phyloP scores from a whole-genome alignment of 2,888 invertebrate species.

The Eledone cirrhosa region DNA sequence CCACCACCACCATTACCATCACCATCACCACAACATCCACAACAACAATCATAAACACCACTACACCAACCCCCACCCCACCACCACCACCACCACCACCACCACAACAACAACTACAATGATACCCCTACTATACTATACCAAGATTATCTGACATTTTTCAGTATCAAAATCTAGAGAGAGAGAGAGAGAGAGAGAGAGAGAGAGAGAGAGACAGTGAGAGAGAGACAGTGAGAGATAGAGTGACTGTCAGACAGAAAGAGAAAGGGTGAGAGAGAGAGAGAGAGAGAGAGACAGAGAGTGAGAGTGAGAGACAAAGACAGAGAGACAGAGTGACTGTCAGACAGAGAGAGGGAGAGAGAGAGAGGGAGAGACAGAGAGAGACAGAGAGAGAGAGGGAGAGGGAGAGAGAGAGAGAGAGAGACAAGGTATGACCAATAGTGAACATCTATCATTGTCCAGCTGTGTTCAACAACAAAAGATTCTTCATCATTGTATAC shows the following conservation, averaged over 20 bases:
- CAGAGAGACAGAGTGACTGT: not conserved
- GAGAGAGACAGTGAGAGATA: not conserved
- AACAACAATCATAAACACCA: too few relatives aligned
- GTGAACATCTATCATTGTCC: too few relatives aligned
- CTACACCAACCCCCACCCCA: too few relatives aligned
- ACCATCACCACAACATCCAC: too few relatives aligned
- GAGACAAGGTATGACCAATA: conserved; percentile 16
- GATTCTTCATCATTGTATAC: too few relatives aligned
- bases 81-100: too few relatives aligned
- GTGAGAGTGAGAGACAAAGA: not conserved
- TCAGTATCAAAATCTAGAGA: not conserved
- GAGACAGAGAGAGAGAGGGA: conserved; percentile 17
- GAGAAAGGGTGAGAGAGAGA: not conserved
- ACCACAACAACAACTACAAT: too few relatives aligned
- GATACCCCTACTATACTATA: too few relatives aligned
- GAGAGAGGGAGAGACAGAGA: not conserved
- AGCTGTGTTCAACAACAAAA: too few relatives aligned
- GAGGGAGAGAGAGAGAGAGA: conserved; percentile 29
- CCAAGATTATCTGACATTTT: too few relatives aligned
- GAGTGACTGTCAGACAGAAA: not conserved
- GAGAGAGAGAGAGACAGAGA: not conserved
- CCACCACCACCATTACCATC: too few relatives aligned
- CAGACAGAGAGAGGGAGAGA: not conserved
- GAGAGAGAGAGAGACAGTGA: not conserved
- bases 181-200: not conserved